Percentiles rank a stretch among this genome's conserved stretches.
Conservation (phyloP, 2,888 invertebrate species). For the Sialis fuliginosa region DNA sequence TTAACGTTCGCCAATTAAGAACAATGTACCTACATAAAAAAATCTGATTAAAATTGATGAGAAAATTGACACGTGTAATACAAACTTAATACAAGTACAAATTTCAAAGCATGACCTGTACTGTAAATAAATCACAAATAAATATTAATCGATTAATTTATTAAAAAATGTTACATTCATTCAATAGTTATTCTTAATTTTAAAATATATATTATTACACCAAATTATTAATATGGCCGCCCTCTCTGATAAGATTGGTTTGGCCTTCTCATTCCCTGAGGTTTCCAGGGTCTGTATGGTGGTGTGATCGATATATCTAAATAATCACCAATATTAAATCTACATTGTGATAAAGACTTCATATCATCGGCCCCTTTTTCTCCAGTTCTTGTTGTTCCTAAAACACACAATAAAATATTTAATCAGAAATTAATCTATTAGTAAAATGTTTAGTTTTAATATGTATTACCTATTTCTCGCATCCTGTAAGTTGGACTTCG, state of each 20-base stretch:
- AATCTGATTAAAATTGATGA: too few species aligned
- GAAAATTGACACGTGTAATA: too few species aligned
- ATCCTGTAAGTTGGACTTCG: constrained; percentile 68
- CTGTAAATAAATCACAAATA: too few species aligned
- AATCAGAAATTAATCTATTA: too few species aligned
- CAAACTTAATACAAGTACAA: too few species aligned
- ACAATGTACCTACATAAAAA: too few species aligned
- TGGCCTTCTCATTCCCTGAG: constrained; percentile 41
- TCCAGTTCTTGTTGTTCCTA: constrained; percentile 64
- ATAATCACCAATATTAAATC: constrained; percentile 92
- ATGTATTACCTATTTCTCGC: constrained; percentile 64
- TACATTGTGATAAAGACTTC: constrained; percentile 69
- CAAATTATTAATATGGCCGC: constrained; percentile 25
- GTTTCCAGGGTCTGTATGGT: constrained; percentile 59
- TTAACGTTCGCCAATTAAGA: too few species aligned
- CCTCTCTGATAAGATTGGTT: constrained; percentile 42
- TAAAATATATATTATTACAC: background rate
- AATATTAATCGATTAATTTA: background rate
- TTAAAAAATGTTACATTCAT: background rate
- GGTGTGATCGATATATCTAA: constrained; percentile 91
- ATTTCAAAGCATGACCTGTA: too few species aligned
- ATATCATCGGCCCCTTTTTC: constrained; percentile 87
- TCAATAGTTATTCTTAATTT: background rate
- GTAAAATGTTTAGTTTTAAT: too few species aligned
- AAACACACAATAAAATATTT: too few species aligned